phyloP scores from a whole-genome alignment of 2,888 invertebrate species.

The Quadriops clusia region DNA sequence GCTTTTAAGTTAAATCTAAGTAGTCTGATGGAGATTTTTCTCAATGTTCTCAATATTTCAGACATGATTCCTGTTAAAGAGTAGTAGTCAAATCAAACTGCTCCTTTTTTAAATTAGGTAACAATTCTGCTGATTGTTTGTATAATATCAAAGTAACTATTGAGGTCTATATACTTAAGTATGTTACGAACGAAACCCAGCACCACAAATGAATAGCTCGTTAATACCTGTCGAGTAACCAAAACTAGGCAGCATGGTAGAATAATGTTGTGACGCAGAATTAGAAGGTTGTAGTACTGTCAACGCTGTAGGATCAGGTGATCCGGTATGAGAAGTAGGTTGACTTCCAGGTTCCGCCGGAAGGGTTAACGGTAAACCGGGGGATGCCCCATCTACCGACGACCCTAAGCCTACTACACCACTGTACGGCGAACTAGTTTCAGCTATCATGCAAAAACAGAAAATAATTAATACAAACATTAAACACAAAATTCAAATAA shows the following conservation, averaged over 20 bases:
- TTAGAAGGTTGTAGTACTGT: slow-evolving; percentile 50
- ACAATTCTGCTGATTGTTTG: too few species aligned
- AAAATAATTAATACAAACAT: slow-evolving; percentile 21
- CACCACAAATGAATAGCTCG: not conserved
- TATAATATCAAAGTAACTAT: too few species aligned
- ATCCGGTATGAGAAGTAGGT: slow-evolving; percentile 39
- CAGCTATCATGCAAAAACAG: slow-evolving; percentile 29
- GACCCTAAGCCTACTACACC: slow-evolving; percentile 34
- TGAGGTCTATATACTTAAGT: too few species aligned
- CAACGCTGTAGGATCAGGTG: slow-evolving; percentile 37
- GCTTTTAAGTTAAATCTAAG: too few species aligned
- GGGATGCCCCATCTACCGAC: slow-evolving; percentile 37
- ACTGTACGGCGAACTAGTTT: slow-evolving; percentile 38
- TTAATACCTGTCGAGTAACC: slow-evolving; percentile 52
- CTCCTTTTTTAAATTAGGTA: too few species aligned
- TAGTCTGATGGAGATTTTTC: too few species aligned
- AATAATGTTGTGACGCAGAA: slow-evolving; percentile 44
- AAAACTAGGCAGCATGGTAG: slow-evolving; percentile 56
- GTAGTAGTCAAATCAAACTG: too few species aligned
- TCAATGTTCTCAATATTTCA: too few species aligned
- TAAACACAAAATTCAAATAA: slow-evolving; percentile 15
- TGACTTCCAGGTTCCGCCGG: slow-evolving; percentile 33
- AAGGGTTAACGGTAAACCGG: slow-evolving; percentile 38
- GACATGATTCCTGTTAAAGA: too few species aligned
- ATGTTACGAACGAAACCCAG: too few species aligned